Base-by-base conservation (phyloP, 1,140 invertebrate species). In the Limonius californicus region DNA sequence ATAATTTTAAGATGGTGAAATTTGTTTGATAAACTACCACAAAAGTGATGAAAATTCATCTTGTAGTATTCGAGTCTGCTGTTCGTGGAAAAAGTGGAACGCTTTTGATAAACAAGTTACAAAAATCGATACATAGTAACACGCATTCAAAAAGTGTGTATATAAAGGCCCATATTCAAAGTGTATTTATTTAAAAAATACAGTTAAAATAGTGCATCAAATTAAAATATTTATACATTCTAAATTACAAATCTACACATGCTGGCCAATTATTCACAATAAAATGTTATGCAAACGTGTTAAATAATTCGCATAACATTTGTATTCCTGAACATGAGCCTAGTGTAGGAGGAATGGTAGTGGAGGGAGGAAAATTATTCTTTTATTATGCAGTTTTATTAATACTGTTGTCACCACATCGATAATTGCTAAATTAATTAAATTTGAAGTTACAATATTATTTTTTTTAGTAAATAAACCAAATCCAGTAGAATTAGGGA, bases 251-350 rank as follows among this genome's bases (percentile, higher is more conserved):
- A 61, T 66, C 69, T 70, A 72, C 67, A 55, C 70, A 70, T 70
- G 68, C 66, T 70, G 68, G 69, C 68, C 67, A 65, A 73, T 69
- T 71, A 66, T 70, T 70, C 70, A 65, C 50, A 54, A 63, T 56
- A 42, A 32, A 56, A 45, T 61, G 9, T 55, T 55, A 61, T 45
- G n/a, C 35, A 23, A 35, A 55, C 9, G n/a, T 50, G 16, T 9
- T 45, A 8, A 16, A 45, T 18, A 27, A 8, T 57, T 68, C 43
- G 58, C 64, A 65, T 74, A 73, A 74, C 73, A 72, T 73, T 74
- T 71, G 70, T 56, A 70, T 68, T 68, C 71, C 55, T 74, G 74
- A 77, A 77, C 75, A 74, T 75, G 75, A 68, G 72, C 75, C 75
- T 73, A 57, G 16, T 18, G 45, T 50, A 50, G 45, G n/a, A 18